These are phyloP conservation scores for Corythornis leucogaster DNA, from an alignment of 2,797 vertebrate species.

Conservation along the genomic window DNA sequence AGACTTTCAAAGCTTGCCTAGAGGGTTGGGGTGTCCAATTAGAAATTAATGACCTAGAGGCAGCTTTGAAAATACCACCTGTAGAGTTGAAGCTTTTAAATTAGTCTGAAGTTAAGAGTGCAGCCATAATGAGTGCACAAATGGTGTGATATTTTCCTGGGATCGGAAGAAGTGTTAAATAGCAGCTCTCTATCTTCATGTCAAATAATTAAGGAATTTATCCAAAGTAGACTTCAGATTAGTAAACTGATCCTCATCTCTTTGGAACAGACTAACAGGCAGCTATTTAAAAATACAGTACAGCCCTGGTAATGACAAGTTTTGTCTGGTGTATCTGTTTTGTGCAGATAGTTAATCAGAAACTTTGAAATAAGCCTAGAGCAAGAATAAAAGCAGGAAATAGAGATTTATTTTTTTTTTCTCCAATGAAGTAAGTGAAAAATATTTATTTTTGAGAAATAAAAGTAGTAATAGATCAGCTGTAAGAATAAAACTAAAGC, in stretches of 20 bases:
- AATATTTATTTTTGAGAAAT: not conserved
- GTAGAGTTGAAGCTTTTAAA: conserved; percentile 66
- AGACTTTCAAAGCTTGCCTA: conserved; percentile 47
- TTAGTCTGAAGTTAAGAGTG: conserved; percentile 51
- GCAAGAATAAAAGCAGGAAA: not conserved
- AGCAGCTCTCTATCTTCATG: conserved; percentile 19
- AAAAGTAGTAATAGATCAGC: not conserved
- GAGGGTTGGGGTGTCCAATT: conserved; percentile 50
- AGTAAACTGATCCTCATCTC: not conserved
- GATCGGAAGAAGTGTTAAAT: conserved; percentile 30
- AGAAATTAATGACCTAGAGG: conserved; percentile 60
- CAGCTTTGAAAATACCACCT: conserved; percentile 67
- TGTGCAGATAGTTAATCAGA: not conserved
- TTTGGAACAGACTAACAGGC: not conserved
- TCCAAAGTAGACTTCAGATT: conserved; percentile 31
- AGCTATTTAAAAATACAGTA: not conserved
- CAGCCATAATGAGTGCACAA: conserved; percentile 35
- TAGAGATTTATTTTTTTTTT: not conserved
- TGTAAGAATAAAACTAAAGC: not conserved
- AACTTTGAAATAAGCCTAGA: conserved; percentile 8
- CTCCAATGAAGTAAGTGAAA: not conserved
- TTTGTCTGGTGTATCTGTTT: not conserved
- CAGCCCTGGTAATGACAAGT: not conserved
- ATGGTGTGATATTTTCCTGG: conserved; percentile 62
- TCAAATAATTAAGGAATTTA: conserved; percentile 49